phyloP scores from a whole-genome alignment of 2,113 vertebrate genomes.

The Pollachius pollachius region DNA sequence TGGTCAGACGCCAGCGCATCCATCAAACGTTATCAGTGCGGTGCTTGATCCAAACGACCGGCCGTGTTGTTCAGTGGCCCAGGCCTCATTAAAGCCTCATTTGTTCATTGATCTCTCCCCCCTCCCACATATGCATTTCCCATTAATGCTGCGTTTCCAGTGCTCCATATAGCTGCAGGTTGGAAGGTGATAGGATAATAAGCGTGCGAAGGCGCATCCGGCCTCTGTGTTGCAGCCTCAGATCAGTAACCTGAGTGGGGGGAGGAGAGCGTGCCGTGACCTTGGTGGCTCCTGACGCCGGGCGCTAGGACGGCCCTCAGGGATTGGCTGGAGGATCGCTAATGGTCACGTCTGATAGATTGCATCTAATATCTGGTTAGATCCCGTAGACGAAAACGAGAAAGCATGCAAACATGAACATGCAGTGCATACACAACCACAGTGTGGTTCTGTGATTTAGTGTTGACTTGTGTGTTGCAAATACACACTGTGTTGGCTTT shows the following conservation, averaged over 20 bases:
- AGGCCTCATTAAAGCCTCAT: constrained; percentile 44
- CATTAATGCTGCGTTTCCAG: constrained; percentile 66
- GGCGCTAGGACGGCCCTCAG: constrained; percentile 20
- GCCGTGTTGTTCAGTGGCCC: constrained; percentile 15
- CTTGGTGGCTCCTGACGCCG: constrained; percentile 54
- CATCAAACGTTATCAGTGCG: no score
- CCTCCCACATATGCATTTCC: constrained; percentile 53
- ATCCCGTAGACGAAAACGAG: no score
- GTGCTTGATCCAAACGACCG: no score
- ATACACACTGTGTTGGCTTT: no score
- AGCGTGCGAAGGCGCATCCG: constrained; percentile 46
- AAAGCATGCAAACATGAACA: background rate
- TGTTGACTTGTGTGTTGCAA: no score
- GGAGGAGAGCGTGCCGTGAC: constrained; percentile 37
- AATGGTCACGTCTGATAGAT: constrained; percentile 37
- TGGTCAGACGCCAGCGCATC: no score
- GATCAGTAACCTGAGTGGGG: constrained; percentile 58
- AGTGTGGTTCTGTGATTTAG: no score
- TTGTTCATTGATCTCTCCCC: constrained; percentile 53
- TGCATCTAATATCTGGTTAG: constrained; percentile 25
- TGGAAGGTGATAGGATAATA: constrained; percentile 70
- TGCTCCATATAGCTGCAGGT: constrained; percentile 55
- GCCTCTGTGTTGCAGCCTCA: constrained; percentile 15
- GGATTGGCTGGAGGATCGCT: constrained; percentile 36
- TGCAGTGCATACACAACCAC: background rate